A percentile compares a stretch with the other conserved stretches of the same genome.
Evolutionary conservation across 2,113 vertebrate species (phyloP).

Genomic region (Coptodon rendalli): DNA sequence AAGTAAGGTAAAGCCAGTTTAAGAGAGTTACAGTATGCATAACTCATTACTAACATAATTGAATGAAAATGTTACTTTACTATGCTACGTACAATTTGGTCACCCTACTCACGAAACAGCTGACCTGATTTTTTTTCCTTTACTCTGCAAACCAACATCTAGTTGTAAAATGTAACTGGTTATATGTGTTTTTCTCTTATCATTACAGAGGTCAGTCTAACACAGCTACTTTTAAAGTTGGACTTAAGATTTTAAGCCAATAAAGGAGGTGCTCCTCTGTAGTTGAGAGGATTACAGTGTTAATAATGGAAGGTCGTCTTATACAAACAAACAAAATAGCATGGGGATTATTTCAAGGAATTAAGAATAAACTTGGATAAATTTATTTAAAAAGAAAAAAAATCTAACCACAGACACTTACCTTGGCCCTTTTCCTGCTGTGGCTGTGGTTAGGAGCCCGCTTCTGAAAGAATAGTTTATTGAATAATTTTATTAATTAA

Average conservation of each 20-base stretch:
- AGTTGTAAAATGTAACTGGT: neutral
- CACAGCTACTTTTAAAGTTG: neutral
- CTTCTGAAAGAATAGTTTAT: constrained; percentile 71
- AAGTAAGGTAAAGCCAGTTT: neutral
- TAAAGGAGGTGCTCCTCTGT: neutral
- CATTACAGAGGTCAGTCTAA: neutral
- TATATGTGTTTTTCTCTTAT: neutral
- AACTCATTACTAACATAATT: neutral
- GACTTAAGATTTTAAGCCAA: constrained; percentile 1
- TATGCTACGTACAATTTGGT: neutral
- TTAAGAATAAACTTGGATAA: neutral
- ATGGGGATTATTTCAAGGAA: neutral
- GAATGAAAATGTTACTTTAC: neutral
- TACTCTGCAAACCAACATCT: neutral
- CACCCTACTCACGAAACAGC: neutral
- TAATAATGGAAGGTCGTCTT: neutral
- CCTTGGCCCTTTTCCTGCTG: constrained; percentile 94
- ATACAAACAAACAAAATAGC: neutral
- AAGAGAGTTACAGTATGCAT: neutral
- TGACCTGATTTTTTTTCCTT: neutral
- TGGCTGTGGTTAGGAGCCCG: constrained; percentile 88
- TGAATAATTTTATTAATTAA: neutral
- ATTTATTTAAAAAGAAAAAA: neutral
- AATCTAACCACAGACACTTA: constrained; percentile 47
- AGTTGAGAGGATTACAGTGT: constrained; percentile 22